These are phyloP conservation scores for Enteromius trimaculatus DNA, from an alignment of 2,797 vertebrate genomes.

Conservation along the genomic window DNA sequence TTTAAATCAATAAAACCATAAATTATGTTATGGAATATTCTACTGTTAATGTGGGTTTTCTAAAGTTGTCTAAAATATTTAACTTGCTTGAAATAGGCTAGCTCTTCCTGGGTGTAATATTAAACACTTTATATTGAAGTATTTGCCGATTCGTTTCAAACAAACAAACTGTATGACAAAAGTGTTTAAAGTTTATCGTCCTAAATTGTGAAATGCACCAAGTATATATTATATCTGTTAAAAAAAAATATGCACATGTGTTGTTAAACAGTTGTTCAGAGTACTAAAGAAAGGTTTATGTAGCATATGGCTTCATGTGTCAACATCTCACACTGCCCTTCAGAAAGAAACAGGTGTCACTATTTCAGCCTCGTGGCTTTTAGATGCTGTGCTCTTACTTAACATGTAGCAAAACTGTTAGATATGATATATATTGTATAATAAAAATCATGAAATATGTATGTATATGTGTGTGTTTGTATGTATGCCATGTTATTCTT, in stretches of 20 bases:
- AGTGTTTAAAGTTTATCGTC: not conserved
- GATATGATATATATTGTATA: not conserved
- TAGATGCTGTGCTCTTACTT: not conserved
- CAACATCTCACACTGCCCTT: conserved; percentile 54
- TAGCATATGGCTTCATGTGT: conserved; percentile 17
- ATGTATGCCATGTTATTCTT: not conserved
- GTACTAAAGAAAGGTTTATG: conserved; percentile 18
- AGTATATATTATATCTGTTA: not conserved
- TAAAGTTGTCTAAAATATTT: not conserved
- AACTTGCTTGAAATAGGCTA: not conserved
- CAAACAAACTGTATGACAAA: no score
- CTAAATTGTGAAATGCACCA: not conserved
- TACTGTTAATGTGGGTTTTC: not conserved
- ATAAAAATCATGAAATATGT: not conserved
- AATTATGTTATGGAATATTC: not conserved
- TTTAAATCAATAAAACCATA: not conserved
- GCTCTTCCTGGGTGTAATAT: not conserved
- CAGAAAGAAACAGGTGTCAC: conserved; percentile 41
- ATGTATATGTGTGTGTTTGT: no score
- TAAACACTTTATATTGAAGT: not conserved
- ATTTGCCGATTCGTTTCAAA: not conserved
- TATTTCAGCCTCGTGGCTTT: conserved; percentile 8
- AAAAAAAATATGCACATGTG: not conserved
- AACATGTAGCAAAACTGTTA: not conserved
- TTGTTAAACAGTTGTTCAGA: not conserved